Percentiles rank a stretch among this genome's conserved stretches.
Evolutionary conservation across 1,140 invertebrate species (phyloP).

Genomic region (Hylaeus anthracinus): DNA sequence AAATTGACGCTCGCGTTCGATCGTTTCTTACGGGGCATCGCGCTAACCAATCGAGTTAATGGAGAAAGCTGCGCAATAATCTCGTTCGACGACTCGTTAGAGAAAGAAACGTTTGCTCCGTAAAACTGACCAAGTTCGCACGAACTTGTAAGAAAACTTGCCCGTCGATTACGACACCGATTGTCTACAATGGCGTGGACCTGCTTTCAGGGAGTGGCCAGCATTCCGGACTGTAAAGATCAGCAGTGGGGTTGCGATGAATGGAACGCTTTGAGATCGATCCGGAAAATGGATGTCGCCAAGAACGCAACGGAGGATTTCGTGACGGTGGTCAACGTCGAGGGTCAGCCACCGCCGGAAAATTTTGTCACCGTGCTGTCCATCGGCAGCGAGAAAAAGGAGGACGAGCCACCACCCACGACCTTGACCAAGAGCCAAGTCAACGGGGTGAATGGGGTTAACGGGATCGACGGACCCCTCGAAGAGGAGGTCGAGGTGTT

Average conservation of each 20-base stretch:
- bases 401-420: conserved; percentile 58
- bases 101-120: too few species aligned
- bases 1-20: background rate
- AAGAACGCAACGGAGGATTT: conserved; percentile 80
- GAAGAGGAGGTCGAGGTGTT: conserved; percentile 90
- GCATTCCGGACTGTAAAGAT: conserved; percentile 63
- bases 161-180: conserved; percentile 39
- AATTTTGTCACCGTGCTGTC: conserved; percentile 80
- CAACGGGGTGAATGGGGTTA: conserved; percentile 62
- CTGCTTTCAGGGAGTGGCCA: conserved; percentile 69
- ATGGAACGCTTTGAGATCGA: conserved; percentile 45
- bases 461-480: conserved; percentile 72
- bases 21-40: background rate
- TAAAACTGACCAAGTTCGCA: background rate
- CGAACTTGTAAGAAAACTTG: conserved; percentile 35
- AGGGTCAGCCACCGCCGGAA: conserved; percentile 72
- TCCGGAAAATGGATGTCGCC: conserved; percentile 62
- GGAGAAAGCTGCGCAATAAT: conserved; percentile 26
- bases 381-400: conserved; percentile 78
- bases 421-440: conserved; percentile 33
- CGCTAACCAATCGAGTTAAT: conserved; percentile 7
- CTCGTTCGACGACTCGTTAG: background rate
- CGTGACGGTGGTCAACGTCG: conserved; percentile 87
- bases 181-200: conserved; percentile 47
- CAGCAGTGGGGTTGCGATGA: conserved; percentile 56